phyloP scores from a whole-genome alignment of 2,113 vertebrate species.

The Pica pica region DNA sequence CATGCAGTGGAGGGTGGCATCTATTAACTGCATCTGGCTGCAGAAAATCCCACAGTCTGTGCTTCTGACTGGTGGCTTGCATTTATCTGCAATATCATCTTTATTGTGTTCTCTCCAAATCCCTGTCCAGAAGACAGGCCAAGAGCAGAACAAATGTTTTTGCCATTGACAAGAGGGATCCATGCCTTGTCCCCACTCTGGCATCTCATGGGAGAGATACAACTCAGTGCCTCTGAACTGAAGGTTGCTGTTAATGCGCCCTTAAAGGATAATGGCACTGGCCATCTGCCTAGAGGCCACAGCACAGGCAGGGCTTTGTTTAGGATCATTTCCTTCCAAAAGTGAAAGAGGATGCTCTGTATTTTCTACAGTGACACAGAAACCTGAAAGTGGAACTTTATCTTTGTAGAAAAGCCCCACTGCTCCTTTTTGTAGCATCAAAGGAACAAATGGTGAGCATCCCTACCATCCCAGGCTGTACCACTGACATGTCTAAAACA shows the following conservation, averaged over 20 bases:
- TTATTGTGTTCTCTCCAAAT: not conserved
- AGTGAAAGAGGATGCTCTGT: conserved; percentile 20
- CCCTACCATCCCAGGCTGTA: not conserved
- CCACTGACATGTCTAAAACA: not conserved
- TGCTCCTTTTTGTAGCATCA: not conserved
- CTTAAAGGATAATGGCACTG: not conserved
- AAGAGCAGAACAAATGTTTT: not conserved
- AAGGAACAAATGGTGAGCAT: not conserved
- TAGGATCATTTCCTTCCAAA: not conserved
- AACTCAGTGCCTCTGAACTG: not conserved
- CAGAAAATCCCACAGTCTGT: not conserved
- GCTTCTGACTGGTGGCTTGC: not conserved
- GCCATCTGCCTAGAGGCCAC: not conserved
- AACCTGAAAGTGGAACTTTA: not conserved
- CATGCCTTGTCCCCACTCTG: not conserved
- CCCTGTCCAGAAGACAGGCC: not conserved
- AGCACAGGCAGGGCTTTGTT: not conserved
- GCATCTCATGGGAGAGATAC: not conserved
- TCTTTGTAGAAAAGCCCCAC: not conserved
- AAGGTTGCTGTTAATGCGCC: not conserved
- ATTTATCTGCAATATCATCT: not conserved
- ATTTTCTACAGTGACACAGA: not conserved
- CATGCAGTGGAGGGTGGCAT: not conserved
- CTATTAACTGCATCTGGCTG: not conserved
- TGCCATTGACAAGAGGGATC: not conserved